These are phyloP conservation scores for Ericerus pela DNA, from an alignment of 1,140 invertebrate genomes.

Conservation along the genomic window DNA sequence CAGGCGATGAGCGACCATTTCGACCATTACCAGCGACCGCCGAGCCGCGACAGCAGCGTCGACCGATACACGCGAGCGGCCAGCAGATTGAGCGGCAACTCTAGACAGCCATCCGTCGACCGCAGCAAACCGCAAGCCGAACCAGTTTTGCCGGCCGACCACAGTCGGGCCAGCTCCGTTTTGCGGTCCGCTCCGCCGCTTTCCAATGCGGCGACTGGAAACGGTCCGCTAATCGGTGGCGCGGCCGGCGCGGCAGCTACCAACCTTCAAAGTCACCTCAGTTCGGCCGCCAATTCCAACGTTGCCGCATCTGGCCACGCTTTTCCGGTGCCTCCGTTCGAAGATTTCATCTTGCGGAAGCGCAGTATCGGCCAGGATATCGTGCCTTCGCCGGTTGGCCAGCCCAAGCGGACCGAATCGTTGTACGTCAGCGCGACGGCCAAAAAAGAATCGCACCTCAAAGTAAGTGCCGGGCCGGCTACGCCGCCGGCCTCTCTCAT, in stretches of 20 bases:
- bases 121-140: constrained; percentile 31
- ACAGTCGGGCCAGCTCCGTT: constrained; percentile 8
- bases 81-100: constrained; percentile 36
- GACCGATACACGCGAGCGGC: constrained; percentile 57
- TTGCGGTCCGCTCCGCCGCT: constrained; percentile 32
- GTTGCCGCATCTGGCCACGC: constrained; percentile 8
- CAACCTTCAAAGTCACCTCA: no score
- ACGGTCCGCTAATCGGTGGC: constrained; percentile 21
- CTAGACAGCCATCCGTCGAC: constrained; percentile 61
- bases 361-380: constrained; percentile 71
- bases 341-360: constrained; percentile 61
- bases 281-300: constrained; percentile 11
- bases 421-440: constrained; percentile 21
- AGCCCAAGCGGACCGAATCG: constrained; percentile 79
- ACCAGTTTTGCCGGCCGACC: constrained; percentile 16
- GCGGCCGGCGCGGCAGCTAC: constrained; percentile 33
- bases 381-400: constrained; percentile 50
- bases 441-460: constrained; percentile 21
- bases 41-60: constrained; percentile 71
- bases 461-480: constrained; percentile 23
- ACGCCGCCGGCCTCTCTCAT: no score
- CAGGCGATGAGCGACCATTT: constrained; percentile 51
- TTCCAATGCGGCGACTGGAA: constrained; percentile 31
- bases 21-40: constrained; percentile 84
- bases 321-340: constrained; percentile 63